Conservation (phyloP, 2,113 vertebrate species). For the Camarhynchus parvulus region DNA sequence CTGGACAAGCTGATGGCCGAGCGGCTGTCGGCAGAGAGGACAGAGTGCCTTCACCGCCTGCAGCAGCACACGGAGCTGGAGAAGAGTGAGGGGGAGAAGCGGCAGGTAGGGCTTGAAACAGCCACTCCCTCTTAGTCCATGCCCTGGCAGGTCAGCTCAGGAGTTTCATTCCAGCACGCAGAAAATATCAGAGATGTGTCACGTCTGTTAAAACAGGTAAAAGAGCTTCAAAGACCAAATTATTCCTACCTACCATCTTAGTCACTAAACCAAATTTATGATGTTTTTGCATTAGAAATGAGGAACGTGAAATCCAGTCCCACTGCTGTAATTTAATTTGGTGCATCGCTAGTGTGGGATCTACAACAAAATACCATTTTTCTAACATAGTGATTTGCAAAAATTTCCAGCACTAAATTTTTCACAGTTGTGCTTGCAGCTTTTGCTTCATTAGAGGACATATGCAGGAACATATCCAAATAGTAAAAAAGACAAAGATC, state of each 20-base stretch:
- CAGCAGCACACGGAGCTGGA: constrained; percentile 83
- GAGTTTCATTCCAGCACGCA: background rate
- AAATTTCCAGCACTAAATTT: background rate
- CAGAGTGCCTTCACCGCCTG: constrained; percentile 87
- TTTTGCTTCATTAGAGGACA: background rate
- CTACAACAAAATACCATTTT: background rate
- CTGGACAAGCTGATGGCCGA: constrained; percentile 92
- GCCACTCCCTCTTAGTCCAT: background rate
- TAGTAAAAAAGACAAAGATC: background rate
- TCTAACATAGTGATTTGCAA: background rate
- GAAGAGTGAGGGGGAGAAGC: constrained; percentile 82
- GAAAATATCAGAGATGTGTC: background rate
- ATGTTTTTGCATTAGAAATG: background rate
- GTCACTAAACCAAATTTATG: background rate
- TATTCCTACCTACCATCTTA: background rate
- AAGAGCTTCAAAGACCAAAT: background rate
- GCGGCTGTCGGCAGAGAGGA: constrained; percentile 88
- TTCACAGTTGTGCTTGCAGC: background rate
- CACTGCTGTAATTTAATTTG: background rate
- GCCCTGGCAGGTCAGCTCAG: background rate
- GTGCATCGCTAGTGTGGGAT: background rate
- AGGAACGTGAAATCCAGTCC: background rate
- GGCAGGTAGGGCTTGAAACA: constrained; percentile 80
- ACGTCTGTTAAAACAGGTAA: background rate
- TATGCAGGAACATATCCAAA: background rate